Evolutionary conservation across 2,797 vertebrate genomes (phyloP), one percentile per base, ranked within the genome.

Genomic region (Acrossocheilus wenchowensis): DNA sequence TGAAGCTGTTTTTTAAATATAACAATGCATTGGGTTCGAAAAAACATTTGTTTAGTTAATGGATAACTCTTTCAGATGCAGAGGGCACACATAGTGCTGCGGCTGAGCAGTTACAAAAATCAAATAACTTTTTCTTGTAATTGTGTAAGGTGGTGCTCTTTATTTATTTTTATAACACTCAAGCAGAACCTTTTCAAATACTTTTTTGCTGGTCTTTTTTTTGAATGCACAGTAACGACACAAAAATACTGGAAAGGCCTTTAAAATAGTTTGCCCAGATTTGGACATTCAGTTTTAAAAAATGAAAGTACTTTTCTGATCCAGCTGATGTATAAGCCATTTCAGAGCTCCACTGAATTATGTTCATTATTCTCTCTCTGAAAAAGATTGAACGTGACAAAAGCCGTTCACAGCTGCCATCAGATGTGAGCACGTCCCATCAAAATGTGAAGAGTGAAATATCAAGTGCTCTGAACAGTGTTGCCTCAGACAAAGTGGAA

Each of bases 301-400:
- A 82, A 45, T 30, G 0, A 3, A 69, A 71, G 50, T 45, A n/a
- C 6, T 73, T 87, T 72, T 48, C 15, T 75, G 19, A 73, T 82
- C 79, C 36, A 50, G 10, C 8, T 78, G 1, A 66, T 23, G 34
- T 81, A 21, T 73, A 88, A 73, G 50, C 80, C 12, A 60, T 50
- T 48, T 78, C n/a, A 84, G 26, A 77, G 15, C 12, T 78, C 26
- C 66, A 34, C 48, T 87, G 74, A 87, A 84, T 86, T 71, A 75
- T 48, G 64, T 84, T 54, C 34, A 73, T 90, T 91, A 92, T 93
- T 94, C 90, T 95, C 94, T 94, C 43, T 94, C 90, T 91, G 88
- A 89, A 95, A 89, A 98, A 98, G 97, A 96, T 94, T 91, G 94
- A 94, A 93, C 95, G 92, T 93, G 95, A 88, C 6, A 94, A 94